Evolutionary conservation across 2,888 invertebrate species (phyloP).

Genomic region (Axea sp.): DNA sequence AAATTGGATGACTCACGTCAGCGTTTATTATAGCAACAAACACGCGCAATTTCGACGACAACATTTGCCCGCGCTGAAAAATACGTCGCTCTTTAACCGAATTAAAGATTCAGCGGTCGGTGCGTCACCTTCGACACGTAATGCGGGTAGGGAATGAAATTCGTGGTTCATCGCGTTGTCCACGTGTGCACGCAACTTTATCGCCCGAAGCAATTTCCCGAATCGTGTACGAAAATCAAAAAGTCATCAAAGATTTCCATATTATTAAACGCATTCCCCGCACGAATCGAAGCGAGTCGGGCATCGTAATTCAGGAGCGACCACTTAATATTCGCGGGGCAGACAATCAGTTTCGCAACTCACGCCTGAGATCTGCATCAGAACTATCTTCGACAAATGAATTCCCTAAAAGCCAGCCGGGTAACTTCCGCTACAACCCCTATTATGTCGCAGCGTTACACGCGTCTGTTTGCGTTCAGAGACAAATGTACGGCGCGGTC

Average conservation of each 20-base stretch:
- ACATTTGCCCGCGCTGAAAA: too few species aligned
- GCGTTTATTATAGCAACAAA: too few species aligned
- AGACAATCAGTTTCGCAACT: conserved; percentile 56
- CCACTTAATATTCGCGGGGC: conserved; percentile 54
- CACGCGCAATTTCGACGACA: too few species aligned
- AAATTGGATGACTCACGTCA: too few species aligned
- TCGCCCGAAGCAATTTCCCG: conserved; percentile 32
- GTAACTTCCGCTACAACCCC: conserved; percentile 47
- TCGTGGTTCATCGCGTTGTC: background rate
- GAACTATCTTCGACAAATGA: conserved; percentile 52
- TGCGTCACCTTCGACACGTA: too few species aligned
- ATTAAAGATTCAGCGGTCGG: too few species aligned
- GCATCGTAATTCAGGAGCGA: conserved; percentile 42
- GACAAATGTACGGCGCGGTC: conserved; percentile 34
- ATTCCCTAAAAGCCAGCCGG: conserved; percentile 43
- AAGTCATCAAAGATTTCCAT: conserved; percentile 41
- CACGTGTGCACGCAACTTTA: conserved; percentile 11
- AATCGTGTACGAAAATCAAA: conserved; percentile 39
- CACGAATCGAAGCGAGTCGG: conserved; percentile 47
- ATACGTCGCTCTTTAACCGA: too few species aligned
- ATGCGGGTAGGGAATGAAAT: conserved; percentile 6
- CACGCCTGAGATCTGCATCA: conserved; percentile 50
- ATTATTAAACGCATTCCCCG: conserved; percentile 49
- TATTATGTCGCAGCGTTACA: conserved; percentile 36
- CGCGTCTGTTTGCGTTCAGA: conserved; percentile 29